phyloP scores from a whole-genome alignment of 2,888 invertebrate species.

The Antheraea assamensis region DNA sequence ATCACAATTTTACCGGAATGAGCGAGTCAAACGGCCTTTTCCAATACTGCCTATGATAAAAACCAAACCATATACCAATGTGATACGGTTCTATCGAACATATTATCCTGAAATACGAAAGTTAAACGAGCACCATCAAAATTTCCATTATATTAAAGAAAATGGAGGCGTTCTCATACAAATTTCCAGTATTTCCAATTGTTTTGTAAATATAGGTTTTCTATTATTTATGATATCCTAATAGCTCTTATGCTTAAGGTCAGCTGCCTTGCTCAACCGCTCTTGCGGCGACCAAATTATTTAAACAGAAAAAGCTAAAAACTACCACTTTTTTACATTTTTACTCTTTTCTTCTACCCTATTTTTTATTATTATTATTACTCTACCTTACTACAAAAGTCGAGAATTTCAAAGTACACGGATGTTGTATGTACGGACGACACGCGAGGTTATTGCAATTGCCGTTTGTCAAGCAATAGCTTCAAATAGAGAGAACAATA shows the following conservation, averaged over 20 bases:
- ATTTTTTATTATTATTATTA: no score
- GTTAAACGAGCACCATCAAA: slow-evolving; percentile 46
- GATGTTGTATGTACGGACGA: no score
- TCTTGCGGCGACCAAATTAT: background rate
- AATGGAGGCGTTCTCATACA: slow-evolving; percentile 64
- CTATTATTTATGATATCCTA: slow-evolving; percentile 64
- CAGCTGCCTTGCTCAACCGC: background rate
- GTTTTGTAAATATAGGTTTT: background rate
- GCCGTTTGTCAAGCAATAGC: no score
- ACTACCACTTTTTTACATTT: no score
- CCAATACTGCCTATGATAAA: slow-evolving; percentile 25
- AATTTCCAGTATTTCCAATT: slow-evolving; percentile 67
- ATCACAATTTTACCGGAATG: slow-evolving; percentile 48
- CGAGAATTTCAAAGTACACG: no score
- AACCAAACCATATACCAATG: background rate
- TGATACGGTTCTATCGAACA: slow-evolving; percentile 33
- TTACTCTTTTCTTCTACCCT: no score
- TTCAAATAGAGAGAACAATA: no score
- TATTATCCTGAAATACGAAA: slow-evolving; percentile 32
- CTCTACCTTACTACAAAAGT: no score
- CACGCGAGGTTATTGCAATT: no score
- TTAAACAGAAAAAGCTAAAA: no score
- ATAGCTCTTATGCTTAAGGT: slow-evolving; percentile 73
- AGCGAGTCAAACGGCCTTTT: slow-evolving; percentile 52
- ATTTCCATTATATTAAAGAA: slow-evolving; percentile 53